Percentiles rank a stretch among this genome's conserved stretches.
phyloP scores from a whole-genome alignment of 2,113 vertebrate species.

The Sinocyclocheilus rhinocerous region DNA sequence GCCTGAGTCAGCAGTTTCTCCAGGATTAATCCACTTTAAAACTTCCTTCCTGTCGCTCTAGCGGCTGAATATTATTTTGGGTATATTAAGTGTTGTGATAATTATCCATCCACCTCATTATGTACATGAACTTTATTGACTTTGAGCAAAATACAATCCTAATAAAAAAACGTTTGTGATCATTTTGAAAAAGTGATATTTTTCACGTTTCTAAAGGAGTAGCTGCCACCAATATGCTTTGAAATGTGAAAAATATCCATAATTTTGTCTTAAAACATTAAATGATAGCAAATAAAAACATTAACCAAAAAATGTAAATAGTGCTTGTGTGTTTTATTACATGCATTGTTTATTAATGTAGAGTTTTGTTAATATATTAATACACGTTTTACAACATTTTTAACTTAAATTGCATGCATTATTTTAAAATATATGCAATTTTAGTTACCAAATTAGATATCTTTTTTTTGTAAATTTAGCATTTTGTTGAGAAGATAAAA shows the following conservation, averaged over 20 bases:
- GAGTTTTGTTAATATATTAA: too few relatives aligned
- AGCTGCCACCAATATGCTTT: not conserved
- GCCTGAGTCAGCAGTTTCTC: not conserved
- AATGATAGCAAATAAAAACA: not conserved
- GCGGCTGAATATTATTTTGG: not conserved
- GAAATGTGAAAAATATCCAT: not conserved
- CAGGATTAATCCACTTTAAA: not conserved
- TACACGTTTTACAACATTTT: too few relatives aligned
- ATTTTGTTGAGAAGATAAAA: too few relatives aligned
- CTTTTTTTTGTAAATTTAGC: too few relatives aligned
- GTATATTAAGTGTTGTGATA: not conserved
- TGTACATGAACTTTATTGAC: not conserved
- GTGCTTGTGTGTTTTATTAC: not conserved
- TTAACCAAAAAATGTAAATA: not conserved
- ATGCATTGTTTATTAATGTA: too few relatives aligned
- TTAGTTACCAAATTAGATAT: too few relatives aligned
- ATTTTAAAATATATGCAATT: too few relatives aligned
- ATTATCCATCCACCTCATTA: not conserved
- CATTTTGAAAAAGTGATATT: not conserved
- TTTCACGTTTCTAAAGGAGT: not conserved
- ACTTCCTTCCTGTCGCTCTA: not conserved
- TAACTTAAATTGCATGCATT: too few relatives aligned
- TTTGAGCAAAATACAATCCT: not conserved
- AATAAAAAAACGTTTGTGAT: not conserved
- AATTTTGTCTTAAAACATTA: not conserved